A percentile compares a stretch with the other conserved stretches of the same genome.
phyloP scores from a whole-genome alignment of 53 echinoderm and acorn worm genomes.

The Arbacia lixula region DNA sequence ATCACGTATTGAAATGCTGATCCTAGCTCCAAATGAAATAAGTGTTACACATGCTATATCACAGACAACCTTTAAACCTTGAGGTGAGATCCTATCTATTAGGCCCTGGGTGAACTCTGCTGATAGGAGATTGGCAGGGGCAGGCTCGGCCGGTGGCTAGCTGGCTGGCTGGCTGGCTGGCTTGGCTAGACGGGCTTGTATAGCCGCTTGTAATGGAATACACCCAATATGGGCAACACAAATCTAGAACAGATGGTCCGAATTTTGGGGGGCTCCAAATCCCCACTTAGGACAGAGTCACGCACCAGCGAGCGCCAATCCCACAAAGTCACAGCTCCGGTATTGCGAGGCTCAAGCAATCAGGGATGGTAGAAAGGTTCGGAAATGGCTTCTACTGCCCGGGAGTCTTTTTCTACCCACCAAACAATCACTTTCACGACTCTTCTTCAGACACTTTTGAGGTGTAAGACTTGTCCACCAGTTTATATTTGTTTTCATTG shows the following conservation, averaged over 20 bases:
- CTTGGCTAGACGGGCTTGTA: neutral
- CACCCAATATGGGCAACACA: slow-evolving; percentile 28
- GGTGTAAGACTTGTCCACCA: slow-evolving; percentile 32
- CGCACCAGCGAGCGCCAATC: slow-evolving; percentile 31
- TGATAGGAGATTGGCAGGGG: too few species aligned
- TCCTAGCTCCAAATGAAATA: too few species aligned
- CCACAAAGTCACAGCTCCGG: slow-evolving; percentile 44
- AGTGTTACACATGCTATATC: too few species aligned
- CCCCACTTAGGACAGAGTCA: slow-evolving; percentile 56
- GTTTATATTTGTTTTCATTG: too few species aligned
- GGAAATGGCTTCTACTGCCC: slow-evolving; percentile 20
- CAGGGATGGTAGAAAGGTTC: slow-evolving; percentile 16
- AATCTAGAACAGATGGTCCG: slow-evolving; percentile 53
- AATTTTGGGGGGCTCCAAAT: slow-evolving; percentile 49
- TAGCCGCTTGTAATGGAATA: slow-evolving; percentile 18
- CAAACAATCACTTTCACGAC: too few species aligned
- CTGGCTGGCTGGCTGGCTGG: neutral
- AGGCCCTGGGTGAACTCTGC: too few species aligned
- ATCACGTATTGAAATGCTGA: too few species aligned
- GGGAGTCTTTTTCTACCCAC: too few species aligned
- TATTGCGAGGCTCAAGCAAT: slow-evolving; percentile 45
- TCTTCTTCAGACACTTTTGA: too few species aligned
- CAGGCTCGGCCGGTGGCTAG: neutral
- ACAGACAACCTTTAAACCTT: too few species aligned
- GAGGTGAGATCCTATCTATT: too few species aligned